Base-by-base conservation (phyloP, 2,113 vertebrate genomes). In the Zapus hudsonius region DNA sequence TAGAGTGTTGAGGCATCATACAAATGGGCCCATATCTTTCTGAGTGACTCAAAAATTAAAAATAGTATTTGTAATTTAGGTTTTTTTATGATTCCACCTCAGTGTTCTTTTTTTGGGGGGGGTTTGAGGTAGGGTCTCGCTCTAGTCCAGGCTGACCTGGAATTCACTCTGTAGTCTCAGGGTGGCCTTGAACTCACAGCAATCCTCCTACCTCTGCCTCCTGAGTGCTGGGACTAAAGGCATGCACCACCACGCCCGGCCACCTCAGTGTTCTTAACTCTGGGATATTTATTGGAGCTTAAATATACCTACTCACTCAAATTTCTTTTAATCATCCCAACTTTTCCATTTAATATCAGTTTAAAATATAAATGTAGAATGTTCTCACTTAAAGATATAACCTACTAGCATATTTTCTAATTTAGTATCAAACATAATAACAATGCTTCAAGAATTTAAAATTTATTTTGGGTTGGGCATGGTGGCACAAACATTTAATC, bases 181-280 rank as follows among this genome's bases (percentile, higher is more conserved):
- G n/a, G n/a, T n/a, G n/a, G n/a, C n/a, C n/a, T n/a, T n/a, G n/a
- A n/a, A n/a, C n/a, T n/a, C n/a, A n/a, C n/a, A n/a, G n/a, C n/a
- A n/a, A n/a, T n/a, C n/a, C n/a, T n/a, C n/a, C n/a, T n/a, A n/a
- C n/a, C n/a, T n/a, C n/a, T n/a, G n/a, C n/a, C n/a, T n/a, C n/a
- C n/a, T n/a, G n/a, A n/a, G n/a, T n/a, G n/a, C n/a, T n/a, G n/a
- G n/a, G n/a, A n/a, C n/a, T n/a, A n/a, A n/a, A n/a, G n/a, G n/a
- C n/a, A n/a, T n/a, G n/a, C n/a, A n/a, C n/a, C n/a, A n/a, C n/a
- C n/a, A n/a, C n/a, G n/a, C n/a, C n/a, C n/a, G n/a, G n/a, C n/a
- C n/a, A n/a, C n/a, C n/a, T n/a, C 67, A 0, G 63, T n/a, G 91
- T 75, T 95, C 64, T 29, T 92, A 93, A 83, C 63, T 88, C 17